Conservation (phyloP, 1,140 invertebrate species). For the Philopotamus ludificatus region DNA sequence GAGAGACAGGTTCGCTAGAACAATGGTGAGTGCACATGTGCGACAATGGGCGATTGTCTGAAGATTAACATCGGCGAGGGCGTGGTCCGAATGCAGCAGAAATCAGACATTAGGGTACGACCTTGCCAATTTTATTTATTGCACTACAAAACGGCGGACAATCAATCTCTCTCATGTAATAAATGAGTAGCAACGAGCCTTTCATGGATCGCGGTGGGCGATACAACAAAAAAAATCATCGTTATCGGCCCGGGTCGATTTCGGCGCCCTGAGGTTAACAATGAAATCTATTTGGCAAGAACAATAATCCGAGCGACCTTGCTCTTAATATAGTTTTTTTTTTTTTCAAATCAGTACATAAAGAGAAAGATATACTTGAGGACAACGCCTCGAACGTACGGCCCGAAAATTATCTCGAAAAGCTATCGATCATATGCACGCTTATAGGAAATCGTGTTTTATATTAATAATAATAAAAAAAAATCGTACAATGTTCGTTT, state of each 20-base stretch:
- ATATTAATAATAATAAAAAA: not conserved
- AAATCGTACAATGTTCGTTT: no score
- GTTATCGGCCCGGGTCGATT: constrained; percentile 15
- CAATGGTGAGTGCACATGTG: not conserved
- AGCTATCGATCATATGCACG: not conserved
- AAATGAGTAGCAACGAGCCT: no score
- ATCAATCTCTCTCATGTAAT: no score
- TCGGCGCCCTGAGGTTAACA: constrained; percentile 29
- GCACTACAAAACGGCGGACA: no score
- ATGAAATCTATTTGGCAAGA: constrained; percentile 26
- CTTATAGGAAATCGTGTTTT: not conserved
- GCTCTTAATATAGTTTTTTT: constrained; percentile 16
- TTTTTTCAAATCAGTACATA: not conserved
- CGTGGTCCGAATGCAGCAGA: no score
- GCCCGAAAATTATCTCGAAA: not conserved
- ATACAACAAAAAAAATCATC: constrained; percentile 16
- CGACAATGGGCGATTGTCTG: constrained; percentile 13
- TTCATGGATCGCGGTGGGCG: constrained; percentile 2
- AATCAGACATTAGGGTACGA: no score
- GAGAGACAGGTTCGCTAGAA: not conserved
- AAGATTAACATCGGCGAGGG: constrained; percentile 7
- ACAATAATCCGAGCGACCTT: constrained; percentile 18
- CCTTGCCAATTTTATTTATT: no score
- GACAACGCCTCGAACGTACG: constrained; percentile 11
- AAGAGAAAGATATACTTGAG: constrained; percentile 21